phyloP scores from a whole-genome alignment of 2,888 invertebrate genomes.

The Mongoloraphidia duomilia region DNA sequence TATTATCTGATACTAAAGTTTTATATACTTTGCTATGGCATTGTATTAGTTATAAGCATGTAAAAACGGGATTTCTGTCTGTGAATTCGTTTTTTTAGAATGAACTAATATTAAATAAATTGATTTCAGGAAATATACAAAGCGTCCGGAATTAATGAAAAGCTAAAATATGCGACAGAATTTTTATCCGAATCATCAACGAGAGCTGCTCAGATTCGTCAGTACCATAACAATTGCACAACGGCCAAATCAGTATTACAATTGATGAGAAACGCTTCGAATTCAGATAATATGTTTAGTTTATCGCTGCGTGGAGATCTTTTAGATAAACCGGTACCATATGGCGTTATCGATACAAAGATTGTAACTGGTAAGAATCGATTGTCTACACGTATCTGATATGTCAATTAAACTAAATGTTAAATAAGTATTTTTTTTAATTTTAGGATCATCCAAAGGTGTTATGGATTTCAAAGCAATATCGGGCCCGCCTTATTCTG shows the following conservation, averaged over 20 bases:
- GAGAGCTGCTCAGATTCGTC: conserved; percentile 6
- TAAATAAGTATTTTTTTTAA: conserved; percentile 8
- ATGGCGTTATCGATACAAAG: conserved; percentile 43
- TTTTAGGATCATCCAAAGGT: conserved; percentile 20
- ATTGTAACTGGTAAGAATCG: conserved; percentile 31
- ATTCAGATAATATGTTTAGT: conserved; percentile 3
- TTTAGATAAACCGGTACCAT: conserved; percentile 23
- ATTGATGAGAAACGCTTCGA: conserved; percentile 31
- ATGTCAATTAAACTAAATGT: background rate
- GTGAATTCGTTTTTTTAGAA: too few relatives aligned
- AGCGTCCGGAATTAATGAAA: conserved; percentile 31
- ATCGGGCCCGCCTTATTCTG: conserved; percentile 24
- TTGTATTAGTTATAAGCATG: background rate
- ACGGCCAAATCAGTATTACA: conserved; percentile 37
- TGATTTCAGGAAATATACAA: conserved; percentile 29
- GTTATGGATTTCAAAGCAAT: conserved; percentile 22
- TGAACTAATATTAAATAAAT: background rate
- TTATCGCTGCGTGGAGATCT: conserved; percentile 24
- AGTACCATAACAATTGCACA: conserved; percentile 28
- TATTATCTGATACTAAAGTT: background rate
- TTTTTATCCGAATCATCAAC: conserved; percentile 32
- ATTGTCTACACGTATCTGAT: background rate
- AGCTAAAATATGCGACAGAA: conserved; percentile 37
- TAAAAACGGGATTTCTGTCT: too few relatives aligned
- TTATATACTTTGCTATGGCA: background rate